These are phyloP conservation scores for Lycocerus yunnanus DNA, from an alignment of 2,888 invertebrate species.

Conservation along the genomic window DNA sequence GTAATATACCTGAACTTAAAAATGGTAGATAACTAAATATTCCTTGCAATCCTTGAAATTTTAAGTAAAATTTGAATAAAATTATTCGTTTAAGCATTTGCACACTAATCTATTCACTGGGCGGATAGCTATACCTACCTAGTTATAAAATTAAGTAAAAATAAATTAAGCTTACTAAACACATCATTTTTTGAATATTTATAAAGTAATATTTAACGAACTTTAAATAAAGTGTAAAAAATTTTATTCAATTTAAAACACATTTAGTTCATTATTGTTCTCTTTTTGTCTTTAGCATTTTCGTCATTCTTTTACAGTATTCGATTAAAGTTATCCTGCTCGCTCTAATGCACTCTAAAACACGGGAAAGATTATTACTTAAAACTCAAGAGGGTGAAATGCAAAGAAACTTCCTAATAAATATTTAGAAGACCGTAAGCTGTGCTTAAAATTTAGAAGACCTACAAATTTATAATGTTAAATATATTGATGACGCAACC, in stretches of 20 bases:
- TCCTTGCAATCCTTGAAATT: background rate
- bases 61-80: background rate
- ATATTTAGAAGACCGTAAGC: slow-evolving; percentile 29
- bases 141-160: too few relatives aligned
- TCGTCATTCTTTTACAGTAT: slow-evolving; percentile 20
- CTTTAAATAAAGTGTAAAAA: slow-evolving; percentile 10
- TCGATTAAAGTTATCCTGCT: slow-evolving; percentile 22
- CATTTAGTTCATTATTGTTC: slow-evolving; percentile 16
- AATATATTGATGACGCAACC: slow-evolving; percentile 8
- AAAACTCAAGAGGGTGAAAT: slow-evolving; percentile 34
- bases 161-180: background rate
- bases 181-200: background rate
- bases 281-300: background rate
- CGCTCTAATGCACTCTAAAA: slow-evolving; percentile 28
- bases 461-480: slow-evolving; percentile 18
- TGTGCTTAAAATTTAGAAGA: slow-evolving; percentile 29
- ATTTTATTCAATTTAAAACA: slow-evolving; percentile 15
- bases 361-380: slow-evolving; percentile 31
- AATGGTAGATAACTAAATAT: background rate
- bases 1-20: background rate
- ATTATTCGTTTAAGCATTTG: background rate
- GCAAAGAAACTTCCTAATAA: slow-evolving; percentile 34
- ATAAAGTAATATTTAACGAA: background rate
- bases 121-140: too few relatives aligned
- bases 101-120: too few relatives aligned